Evolutionary conservation across 2,888 invertebrate genomes (phyloP), one percentile per base, ranked within the genome.

Genomic region (Phengaris alcon): DNA sequence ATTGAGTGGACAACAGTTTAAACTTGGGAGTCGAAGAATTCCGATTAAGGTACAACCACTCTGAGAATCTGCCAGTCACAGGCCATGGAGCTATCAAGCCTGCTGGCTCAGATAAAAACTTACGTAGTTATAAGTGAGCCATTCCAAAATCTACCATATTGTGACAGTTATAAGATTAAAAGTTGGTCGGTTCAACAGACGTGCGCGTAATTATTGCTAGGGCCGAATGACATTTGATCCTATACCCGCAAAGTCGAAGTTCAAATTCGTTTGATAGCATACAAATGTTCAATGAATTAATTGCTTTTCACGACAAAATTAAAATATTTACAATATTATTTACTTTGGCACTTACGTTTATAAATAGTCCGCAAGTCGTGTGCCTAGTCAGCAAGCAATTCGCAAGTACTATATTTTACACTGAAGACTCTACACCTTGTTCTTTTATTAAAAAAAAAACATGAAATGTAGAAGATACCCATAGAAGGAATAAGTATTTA

Each of bases 71-170:
- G 76, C 72, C 77, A 57, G 78, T 77, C 79, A 77, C 78, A 79
- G 79, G 79, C 78, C 79, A 78, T 75, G 79, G 79, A 78, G 79
- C 79, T 79, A 79, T 79, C 79, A 74, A 74, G 68, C 76, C 64
- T 52, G 35, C 35, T 73, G 55, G 69, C 75, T 64, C 35, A 75
- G 77, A 78, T 79, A 79, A 76, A 77, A 48, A 70, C 73, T 52
- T 64, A 44, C 70, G 48, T 55, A 69, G 46, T 59, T 59, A 22
- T 64, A 6, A 72, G 3, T 22, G 4, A 6, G 72, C 44, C 7
- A 72, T 35, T 52, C 12, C 35, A 54, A 54, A 72, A 72, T 22
- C 35, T 13, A n/a, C 72, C 54, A 13, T 72, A 72, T 54, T 52
- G 6, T 54, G 6, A 35, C 44, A 13, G 12, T n/a, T 3, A 52